Conservation (phyloP, 2,888 invertebrate genomes). For the Endomychus coccineus region DNA sequence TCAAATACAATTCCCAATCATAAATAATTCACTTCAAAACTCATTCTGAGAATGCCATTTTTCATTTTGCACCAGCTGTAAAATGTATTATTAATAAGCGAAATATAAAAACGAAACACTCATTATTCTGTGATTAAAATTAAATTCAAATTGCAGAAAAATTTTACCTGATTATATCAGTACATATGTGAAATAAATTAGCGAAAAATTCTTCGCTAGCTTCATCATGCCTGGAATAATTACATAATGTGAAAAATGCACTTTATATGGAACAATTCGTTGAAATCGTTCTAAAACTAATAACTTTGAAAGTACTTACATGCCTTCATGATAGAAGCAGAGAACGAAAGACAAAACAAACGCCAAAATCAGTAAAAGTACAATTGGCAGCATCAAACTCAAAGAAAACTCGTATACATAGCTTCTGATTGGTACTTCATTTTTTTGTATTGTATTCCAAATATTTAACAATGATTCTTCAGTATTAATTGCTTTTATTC, state of each 20-base stretch:
- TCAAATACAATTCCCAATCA: too few species aligned
- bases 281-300: not conserved
- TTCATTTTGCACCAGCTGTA: too few species aligned
- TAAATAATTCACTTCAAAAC: too few species aligned
- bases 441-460: constrained; percentile 57
- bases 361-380: constrained; percentile 58
- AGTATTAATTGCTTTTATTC: constrained; percentile 31
- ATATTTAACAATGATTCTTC: constrained; percentile 34
- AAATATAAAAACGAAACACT: constrained; percentile 10
- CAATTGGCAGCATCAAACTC: constrained; percentile 62
- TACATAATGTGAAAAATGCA: constrained; percentile 8
- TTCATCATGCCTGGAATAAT: constrained; percentile 55
- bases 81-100: not conserved
- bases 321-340: constrained; percentile 68
- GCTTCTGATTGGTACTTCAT: constrained; percentile 58
- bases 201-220: constrained; percentile 60
- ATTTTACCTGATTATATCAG: constrained; percentile 49
- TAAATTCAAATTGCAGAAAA: too few species aligned
- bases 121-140: too few species aligned
- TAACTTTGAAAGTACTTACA: constrained; percentile 53
- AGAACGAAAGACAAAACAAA: constrained; percentile 62
- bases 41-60: too few species aligned
- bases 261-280: constrained; percentile 11
- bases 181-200: constrained; percentile 65
- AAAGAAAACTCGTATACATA: constrained; percentile 63